phyloP scores from a whole-genome alignment of 2,113 vertebrate species.

The Cyprinodon variegatus region DNA sequence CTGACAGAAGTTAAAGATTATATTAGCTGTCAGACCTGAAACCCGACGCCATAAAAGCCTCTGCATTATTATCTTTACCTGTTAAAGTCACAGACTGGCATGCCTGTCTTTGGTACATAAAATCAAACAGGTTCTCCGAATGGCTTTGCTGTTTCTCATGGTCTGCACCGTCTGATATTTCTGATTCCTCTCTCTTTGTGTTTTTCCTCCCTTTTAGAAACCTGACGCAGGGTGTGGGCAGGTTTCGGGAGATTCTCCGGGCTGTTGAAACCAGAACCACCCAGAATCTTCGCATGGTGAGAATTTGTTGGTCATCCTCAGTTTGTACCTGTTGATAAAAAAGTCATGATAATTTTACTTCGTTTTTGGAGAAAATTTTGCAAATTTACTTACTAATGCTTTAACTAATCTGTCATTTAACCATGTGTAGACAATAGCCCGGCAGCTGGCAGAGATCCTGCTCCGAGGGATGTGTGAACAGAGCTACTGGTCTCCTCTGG shows the following conservation, averaged over 20 bases:
- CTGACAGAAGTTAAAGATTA: too few species aligned
- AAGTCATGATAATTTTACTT: background rate
- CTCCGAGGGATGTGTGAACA: slow-evolving; percentile 98
- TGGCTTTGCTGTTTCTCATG: background rate
- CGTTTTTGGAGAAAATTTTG: background rate
- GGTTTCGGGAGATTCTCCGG: slow-evolving; percentile 95
- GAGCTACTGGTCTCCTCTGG: slow-evolving; percentile 97
- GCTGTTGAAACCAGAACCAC: slow-evolving; percentile 97
- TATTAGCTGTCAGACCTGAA: too few species aligned
- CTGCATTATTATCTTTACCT: background rate
- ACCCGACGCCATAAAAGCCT: too few species aligned
- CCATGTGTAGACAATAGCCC: slow-evolving; percentile 89
- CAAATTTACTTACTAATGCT: slow-evolving; percentile 22
- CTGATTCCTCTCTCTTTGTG: slow-evolving; percentile 10
- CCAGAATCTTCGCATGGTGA: slow-evolving; percentile 97
- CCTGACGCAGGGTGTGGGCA: slow-evolving; percentile 92
- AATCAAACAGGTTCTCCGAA: too few species aligned
- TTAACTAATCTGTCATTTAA: slow-evolving; percentile 2
- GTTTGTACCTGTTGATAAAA: background rate
- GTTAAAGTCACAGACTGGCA: background rate
- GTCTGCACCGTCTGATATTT: background rate
- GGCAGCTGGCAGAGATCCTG: slow-evolving; percentile 97
- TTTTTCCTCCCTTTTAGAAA: slow-evolving; percentile 79
- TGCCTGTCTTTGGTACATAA: too few species aligned
- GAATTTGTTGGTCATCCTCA: slow-evolving; percentile 36